Conservation (phyloP, 1,140 invertebrate species). For the Frieseomelitta varia region DNA sequence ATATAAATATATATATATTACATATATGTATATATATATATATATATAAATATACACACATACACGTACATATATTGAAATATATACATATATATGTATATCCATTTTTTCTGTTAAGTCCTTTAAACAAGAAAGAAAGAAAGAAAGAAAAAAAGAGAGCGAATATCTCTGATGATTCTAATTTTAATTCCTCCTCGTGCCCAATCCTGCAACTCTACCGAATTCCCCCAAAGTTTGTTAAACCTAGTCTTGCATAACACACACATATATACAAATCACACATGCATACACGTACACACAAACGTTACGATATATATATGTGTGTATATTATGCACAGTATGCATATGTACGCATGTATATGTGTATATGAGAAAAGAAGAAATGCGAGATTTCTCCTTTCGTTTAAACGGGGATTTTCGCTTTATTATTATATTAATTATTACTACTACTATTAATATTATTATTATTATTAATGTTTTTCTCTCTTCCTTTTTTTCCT, state of each 20-base stretch:
- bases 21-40: not conserved
- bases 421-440: conserved; percentile 45
- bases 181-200: conserved; percentile 34
- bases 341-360: conserved; percentile 33
- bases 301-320: not conserved
- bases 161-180: conserved; percentile 35
- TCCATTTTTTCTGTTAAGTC: conserved; percentile 33
- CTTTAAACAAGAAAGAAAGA: conserved; percentile 5
- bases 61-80: conserved; percentile 5
- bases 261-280: not conserved
- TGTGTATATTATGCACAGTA: conserved; percentile 15
- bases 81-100: not conserved
- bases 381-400: conserved; percentile 27
- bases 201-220: not conserved
- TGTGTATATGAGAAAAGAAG: not conserved
- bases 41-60: not conserved
- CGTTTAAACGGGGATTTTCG: conserved; percentile 36
- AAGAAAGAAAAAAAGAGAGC: not conserved
- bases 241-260: conserved; percentile 73
- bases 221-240: conserved; percentile 75
- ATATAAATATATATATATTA: conserved; percentile 25
- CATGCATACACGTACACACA: no score
- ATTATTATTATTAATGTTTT: conserved; percentile 56
- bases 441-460: conserved; percentile 14
- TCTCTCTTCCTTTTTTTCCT: conserved; percentile 62